Evolutionary conservation across 2,888 invertebrate species (phyloP).

Genomic region (Anodontia alba): DNA sequence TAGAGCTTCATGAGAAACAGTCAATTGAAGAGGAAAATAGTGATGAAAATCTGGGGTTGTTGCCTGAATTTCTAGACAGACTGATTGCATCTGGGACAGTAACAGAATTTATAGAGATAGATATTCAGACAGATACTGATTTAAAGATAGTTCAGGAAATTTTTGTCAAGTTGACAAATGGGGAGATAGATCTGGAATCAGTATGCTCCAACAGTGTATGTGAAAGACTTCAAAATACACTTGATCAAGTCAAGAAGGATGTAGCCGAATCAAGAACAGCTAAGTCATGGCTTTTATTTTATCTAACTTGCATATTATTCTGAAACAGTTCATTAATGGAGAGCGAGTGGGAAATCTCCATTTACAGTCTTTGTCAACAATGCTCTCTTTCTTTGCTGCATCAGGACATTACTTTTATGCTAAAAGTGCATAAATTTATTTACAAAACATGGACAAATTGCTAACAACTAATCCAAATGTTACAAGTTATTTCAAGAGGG

Average conservation of each 20-base stretch:
- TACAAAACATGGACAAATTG: constrained; percentile 45
- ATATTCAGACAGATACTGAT: neutral
- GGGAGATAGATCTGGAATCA: neutral
- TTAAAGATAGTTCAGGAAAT: neutral
- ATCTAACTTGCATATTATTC: neutral
- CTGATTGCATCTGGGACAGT: neutral
- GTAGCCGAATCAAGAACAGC: neutral
- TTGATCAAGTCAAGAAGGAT: neutral
- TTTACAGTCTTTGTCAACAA: neutral
- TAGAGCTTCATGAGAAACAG: neutral
- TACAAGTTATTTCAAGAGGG: constrained; percentile 42
- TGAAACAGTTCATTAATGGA: constrained; percentile 1
- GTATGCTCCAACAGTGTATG: neutral
- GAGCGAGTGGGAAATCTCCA: constrained; percentile 11
- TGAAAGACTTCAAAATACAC: neutral
- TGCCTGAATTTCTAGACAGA: neutral
- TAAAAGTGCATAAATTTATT: constrained; percentile 47
- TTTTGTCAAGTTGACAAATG: neutral
- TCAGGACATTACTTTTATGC: constrained; percentile 52
- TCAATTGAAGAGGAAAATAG: constrained; percentile 4
- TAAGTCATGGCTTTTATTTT: constrained; percentile 1
- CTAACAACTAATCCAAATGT: constrained; percentile 18
- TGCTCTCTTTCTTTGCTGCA: constrained; percentile 40
- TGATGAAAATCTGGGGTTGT: neutral
- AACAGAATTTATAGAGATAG: neutral